Evolutionary conservation across 2,113 vertebrate genomes (phyloP).

Genomic region (Charadrius vociferus): DNA sequence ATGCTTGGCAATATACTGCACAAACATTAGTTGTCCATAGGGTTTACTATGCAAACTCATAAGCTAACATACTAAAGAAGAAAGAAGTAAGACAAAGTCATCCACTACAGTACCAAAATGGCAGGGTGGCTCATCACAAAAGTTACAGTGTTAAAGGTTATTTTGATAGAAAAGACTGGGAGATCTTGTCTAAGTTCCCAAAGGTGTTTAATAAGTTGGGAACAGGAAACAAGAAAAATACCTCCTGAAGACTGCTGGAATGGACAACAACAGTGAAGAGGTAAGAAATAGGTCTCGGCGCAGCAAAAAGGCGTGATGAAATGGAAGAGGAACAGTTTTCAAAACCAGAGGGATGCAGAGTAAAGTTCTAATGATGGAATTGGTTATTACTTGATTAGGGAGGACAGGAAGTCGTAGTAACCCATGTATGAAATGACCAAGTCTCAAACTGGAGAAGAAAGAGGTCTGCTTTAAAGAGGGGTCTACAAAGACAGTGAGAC

Average conservation of each 20-base stretch:
- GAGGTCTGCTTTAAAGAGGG: not conserved
- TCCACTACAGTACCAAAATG: not conserved
- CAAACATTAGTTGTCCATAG: accelerated
- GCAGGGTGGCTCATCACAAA: not conserved
- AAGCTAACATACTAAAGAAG: not conserved
- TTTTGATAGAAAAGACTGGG: not conserved
- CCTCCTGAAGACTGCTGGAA: not conserved
- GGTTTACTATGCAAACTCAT: not conserved
- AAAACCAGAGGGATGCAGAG: not conserved
- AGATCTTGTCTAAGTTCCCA: not conserved
- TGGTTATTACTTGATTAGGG: not conserved
- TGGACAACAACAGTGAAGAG: not conserved
- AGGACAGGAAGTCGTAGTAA: not conserved
- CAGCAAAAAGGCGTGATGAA: not conserved
- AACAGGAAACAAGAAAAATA: not conserved
- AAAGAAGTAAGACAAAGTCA: not conserved
- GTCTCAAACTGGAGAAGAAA: not conserved
- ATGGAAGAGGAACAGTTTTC: not conserved
- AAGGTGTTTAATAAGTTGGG: not conserved
- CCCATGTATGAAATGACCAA: not conserved
- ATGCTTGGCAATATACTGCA: not conserved
- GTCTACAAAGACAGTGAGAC: not conserved
- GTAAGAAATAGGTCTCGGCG: not conserved
- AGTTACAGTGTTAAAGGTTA: not conserved
- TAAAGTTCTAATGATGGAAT: not conserved